Percentiles rank a stretch among this genome's conserved stretches.
These are phyloP conservation scores for Epinephelus lanceolatus DNA, from an alignment of 2,113 vertebrate species.

Conservation along the genomic window DNA sequence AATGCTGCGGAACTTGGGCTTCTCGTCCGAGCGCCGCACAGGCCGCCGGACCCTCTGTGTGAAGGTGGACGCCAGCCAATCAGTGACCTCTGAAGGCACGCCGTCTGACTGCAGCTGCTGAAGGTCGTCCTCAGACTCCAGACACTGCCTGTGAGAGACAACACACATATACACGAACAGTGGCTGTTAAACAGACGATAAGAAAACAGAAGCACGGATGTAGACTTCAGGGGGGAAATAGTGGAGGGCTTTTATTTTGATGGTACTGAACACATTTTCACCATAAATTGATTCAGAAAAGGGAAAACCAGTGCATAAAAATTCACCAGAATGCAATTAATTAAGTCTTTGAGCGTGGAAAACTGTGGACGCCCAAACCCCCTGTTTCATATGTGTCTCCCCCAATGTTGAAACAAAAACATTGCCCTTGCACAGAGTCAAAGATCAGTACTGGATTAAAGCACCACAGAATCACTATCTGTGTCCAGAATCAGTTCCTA, in stretches of 20 bases:
- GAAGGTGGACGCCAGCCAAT: conserved; percentile 95
- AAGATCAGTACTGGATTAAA: not conserved
- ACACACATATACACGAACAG: conserved; percentile 3
- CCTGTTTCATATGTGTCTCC: too few relatives aligned
- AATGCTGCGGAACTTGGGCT: conserved; percentile 95
- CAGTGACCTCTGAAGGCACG: conserved; percentile 92
- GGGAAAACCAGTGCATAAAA: too few relatives aligned
- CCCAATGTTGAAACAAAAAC: too few relatives aligned
- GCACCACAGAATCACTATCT: not conserved
- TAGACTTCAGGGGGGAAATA: too few relatives aligned
- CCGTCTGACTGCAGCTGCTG: conserved; percentile 92
- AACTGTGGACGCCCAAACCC: too few relatives aligned
- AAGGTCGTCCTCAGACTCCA: conserved; percentile 93
- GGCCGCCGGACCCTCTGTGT: conserved; percentile 88
- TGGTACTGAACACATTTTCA: too few relatives aligned
- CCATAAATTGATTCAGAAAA: too few relatives aligned
- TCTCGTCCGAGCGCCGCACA: conserved; percentile 88
- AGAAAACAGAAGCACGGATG: not conserved
- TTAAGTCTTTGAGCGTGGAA: too few relatives aligned
- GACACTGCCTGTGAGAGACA: conserved; percentile 85
- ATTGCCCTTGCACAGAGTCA: too few relatives aligned
- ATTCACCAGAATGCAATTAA: too few relatives aligned
- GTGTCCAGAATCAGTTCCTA: not conserved
- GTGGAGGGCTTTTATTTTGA: too few relatives aligned
- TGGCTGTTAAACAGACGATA: not conserved